Evolutionary conservation across 2,797 vertebrate species (phyloP).

Genomic region (Eremophila alpestris): DNA sequence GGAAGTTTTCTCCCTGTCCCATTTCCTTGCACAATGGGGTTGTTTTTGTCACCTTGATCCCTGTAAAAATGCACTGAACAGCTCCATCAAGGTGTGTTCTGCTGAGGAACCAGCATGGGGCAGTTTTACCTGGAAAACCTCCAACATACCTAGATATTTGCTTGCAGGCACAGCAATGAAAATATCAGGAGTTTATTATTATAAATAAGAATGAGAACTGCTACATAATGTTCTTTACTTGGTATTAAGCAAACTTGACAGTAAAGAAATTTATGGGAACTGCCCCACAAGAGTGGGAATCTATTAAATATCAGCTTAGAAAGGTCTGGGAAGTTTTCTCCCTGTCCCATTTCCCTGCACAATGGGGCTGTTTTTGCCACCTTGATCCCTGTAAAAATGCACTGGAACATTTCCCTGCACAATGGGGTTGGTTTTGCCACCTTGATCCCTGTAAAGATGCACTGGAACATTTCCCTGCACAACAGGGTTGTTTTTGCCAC

Average conservation of each 20-base stretch:
- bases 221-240: not conserved
- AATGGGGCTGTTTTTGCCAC: too few relatives aligned
- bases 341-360: not conserved
- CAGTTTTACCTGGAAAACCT: not conserved
- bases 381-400: too few relatives aligned
- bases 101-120: too few relatives aligned
- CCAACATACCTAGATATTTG: not conserved
- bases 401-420: too few relatives aligned
- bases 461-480: not conserved
- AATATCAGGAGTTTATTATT: not conserved
- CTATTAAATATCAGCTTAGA: not conserved
- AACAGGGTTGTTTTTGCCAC: too few relatives aligned
- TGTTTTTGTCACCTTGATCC: too few relatives aligned
- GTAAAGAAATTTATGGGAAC: not conserved
- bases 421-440: not conserved
- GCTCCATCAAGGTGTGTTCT: too few relatives aligned
- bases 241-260: not conserved
- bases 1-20: not conserved
- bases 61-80: too few relatives aligned
- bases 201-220: not conserved
- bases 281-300: not conserved
- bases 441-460: not conserved
- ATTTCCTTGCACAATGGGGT: not conserved
- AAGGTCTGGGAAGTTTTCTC: not conserved
- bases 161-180: not conserved